Percentiles rank a stretch among this genome's conserved stretches.
phyloP scores from a whole-genome alignment of 2,888 invertebrate species.

The Cantharis flavilabris region DNA sequence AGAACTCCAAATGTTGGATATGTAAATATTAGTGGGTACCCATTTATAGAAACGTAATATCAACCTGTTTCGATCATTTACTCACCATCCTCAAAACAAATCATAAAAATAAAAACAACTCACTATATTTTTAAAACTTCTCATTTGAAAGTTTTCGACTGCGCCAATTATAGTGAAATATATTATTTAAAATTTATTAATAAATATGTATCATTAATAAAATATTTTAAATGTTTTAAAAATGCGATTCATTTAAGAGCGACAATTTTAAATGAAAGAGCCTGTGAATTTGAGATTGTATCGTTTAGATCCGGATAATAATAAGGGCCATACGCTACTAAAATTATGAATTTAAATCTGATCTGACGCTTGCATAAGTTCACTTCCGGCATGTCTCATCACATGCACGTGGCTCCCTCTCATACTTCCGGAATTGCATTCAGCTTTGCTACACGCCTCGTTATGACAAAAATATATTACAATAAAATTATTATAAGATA shows the following conservation, averaged over 20 bases:
- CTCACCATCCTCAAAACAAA: too few relatives aligned
- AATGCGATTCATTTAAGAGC: background rate
- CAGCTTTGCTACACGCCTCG: slow-evolving; percentile 2
- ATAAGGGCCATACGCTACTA: slow-evolving; percentile 12
- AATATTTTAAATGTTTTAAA: background rate
- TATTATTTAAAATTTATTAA: too few relatives aligned
- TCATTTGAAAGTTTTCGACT: too few relatives aligned
- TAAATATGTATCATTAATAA: background rate
- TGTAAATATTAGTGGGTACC: too few relatives aligned
- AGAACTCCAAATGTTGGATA: too few relatives aligned
- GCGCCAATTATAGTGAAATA: too few relatives aligned
- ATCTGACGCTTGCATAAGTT: slow-evolving; percentile 49
- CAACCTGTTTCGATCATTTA: too few relatives aligned
- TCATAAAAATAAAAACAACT: too few relatives aligned
- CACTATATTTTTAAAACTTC: too few relatives aligned
- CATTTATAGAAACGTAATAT: too few relatives aligned
- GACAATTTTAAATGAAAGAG: background rate
- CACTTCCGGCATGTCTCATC: slow-evolving; percentile 52
- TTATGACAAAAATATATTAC: slow-evolving; percentile 2
- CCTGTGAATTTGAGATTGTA: background rate
- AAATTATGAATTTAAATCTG: slow-evolving; percentile 48
- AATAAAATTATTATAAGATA: background rate
- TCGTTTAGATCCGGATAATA: slow-evolving; percentile 1
- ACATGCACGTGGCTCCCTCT: slow-evolving; percentile 52
- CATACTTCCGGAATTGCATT: slow-evolving; percentile 44